A percentile compares a stretch with the other conserved stretches of the same genome.
Evolutionary conservation across 2,797 vertebrate species (phyloP).

Genomic region (Dipus sagitta): DNA sequence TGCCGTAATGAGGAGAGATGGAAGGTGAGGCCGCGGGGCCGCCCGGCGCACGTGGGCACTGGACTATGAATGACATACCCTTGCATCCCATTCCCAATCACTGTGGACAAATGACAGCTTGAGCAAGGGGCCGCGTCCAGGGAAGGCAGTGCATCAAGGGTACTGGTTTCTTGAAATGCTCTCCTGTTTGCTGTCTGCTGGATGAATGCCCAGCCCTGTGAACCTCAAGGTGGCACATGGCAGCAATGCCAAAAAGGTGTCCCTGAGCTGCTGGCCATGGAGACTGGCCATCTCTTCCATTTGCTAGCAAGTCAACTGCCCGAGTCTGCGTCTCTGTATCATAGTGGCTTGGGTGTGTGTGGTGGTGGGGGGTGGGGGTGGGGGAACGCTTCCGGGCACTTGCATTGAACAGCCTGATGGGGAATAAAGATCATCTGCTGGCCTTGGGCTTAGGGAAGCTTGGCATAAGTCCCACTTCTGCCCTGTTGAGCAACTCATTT

Average conservation of each 20-base stretch:
- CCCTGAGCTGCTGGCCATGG: neutral
- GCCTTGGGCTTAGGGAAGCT: neutral
- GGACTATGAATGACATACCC: conserved; percentile 75
- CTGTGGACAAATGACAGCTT: neutral
- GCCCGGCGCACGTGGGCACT: conserved; percentile 52
- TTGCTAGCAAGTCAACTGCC: neutral
- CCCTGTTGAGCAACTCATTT: neutral
- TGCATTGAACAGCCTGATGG: neutral
- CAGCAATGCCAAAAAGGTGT: neutral
- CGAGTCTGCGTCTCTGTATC: neutral
- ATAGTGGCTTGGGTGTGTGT: neutral
- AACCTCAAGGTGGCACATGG: rapidly evolving
- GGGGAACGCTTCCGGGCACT: neutral
- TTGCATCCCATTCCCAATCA: neutral
- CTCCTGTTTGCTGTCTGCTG: neutral
- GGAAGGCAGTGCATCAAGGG: conserved; percentile 34
- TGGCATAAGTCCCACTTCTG: neutral
- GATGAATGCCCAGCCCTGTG: neutral
- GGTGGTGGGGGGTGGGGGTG: neutral
- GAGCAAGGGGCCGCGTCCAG: neutral
- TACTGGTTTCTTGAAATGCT: conserved; percentile 27
- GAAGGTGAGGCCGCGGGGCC: conserved; percentile 41
- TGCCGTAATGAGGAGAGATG: conserved; percentile 76
- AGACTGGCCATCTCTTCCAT: neutral
- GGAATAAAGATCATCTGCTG: neutral